These are phyloP conservation scores for Zaprionus davidi DNA, from an alignment of 1,140 invertebrate species.

Conservation along the genomic window DNA sequence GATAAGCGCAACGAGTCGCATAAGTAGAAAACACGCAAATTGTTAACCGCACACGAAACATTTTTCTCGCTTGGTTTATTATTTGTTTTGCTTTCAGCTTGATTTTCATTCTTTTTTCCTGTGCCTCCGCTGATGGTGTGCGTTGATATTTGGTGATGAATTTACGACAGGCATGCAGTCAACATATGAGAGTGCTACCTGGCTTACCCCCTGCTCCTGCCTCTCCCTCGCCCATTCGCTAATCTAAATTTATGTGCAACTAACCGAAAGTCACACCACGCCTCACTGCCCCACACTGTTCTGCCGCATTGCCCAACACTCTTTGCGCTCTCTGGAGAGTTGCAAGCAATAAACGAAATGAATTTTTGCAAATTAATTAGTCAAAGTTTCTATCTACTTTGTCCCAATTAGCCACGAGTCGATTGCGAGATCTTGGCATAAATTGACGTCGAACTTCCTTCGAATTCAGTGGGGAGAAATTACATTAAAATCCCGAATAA, in stretches of 20 bases:
- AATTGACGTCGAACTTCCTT: not conserved
- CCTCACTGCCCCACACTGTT: not conserved
- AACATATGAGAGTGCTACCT: conserved; percentile 29
- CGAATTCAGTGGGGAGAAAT: conserved; percentile 50
- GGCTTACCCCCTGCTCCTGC: not conserved
- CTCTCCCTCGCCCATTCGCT: not conserved
- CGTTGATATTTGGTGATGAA: conserved; percentile 58
- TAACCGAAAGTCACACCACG: conserved; percentile 40
- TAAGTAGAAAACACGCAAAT: conserved; percentile 50
- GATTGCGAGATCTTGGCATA: conserved; percentile 19
- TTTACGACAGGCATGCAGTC: conserved; percentile 55
- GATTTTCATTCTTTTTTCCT: conserved; percentile 18
- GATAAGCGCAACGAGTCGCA: conserved; percentile 15
- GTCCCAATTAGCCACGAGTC: conserved; percentile 35
- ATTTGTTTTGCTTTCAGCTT: conserved; percentile 37
- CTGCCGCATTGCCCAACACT: conserved; percentile 21
- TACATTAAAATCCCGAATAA: conserved; percentile 72
- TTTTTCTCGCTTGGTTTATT: conserved; percentile 45
- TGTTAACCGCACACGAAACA: conserved; percentile 49
- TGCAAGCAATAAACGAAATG: conserved; percentile 36
- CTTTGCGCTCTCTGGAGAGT: conserved; percentile 44
- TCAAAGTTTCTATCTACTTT: conserved; percentile 38
- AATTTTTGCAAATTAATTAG: conserved; percentile 60
- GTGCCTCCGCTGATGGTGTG: conserved; percentile 42
- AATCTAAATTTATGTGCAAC: conserved; percentile 63